Evolutionary conservation across 2,113 vertebrate genomes (phyloP).

Genomic region (Plotosus lineatus): DNA sequence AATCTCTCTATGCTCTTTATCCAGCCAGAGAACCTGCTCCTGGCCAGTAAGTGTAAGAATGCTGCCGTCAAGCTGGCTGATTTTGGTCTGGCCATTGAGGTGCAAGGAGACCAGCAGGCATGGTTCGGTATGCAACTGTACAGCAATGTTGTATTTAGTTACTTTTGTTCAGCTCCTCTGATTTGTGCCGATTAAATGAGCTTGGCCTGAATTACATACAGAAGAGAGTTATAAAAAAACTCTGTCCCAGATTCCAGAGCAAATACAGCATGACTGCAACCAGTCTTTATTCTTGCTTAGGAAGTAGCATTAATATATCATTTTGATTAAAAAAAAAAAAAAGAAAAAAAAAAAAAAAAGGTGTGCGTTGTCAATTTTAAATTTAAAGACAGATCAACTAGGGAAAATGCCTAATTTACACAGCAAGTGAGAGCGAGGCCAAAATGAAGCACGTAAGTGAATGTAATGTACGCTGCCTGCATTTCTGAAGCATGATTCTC

Average conservation of each 20-base stretch:
- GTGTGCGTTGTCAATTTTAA: no score
- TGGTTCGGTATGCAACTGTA: slow-evolving; percentile 87
- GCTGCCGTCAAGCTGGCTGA: slow-evolving; percentile 93
- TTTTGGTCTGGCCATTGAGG: slow-evolving; percentile 94
- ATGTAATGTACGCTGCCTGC: no score
- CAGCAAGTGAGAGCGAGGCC: no score
- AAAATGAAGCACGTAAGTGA: no score
- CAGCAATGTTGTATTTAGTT: background rate
- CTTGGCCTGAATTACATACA: slow-evolving; percentile 11
- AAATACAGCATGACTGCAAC: background rate
- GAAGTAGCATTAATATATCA: background rate
- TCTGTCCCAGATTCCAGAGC: background rate
- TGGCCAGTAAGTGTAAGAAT: slow-evolving; percentile 96
- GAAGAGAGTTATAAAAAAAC: slow-evolving; percentile 11
- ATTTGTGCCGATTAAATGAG: background rate
- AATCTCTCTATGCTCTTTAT: background rate
- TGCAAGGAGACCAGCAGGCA: slow-evolving; percentile 96
- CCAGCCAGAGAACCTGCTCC: slow-evolving; percentile 93
- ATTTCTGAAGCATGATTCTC: no score
- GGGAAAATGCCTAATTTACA: no score
- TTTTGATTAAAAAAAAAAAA: no score
- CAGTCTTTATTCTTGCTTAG: background rate
- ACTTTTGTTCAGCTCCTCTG: background rate
- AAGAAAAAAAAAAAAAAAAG: no score
- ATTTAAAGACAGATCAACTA: no score